Conservation (phyloP, 2,888 invertebrate species). For the Drosophila pullipes region DNA sequence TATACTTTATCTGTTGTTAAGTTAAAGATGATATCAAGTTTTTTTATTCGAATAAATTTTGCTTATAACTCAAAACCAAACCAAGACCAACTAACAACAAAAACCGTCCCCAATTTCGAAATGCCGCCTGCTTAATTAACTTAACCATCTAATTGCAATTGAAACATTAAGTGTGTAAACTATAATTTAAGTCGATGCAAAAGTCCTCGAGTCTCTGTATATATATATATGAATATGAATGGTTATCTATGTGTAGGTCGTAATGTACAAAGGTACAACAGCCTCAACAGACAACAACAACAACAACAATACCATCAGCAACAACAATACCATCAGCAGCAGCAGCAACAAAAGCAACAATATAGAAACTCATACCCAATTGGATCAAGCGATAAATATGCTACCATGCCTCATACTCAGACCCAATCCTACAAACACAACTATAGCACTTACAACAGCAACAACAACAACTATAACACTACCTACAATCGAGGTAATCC, state of each 20-base stretch:
- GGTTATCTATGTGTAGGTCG: constrained; percentile 67
- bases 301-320: constrained; percentile 50
- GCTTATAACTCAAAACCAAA: constrained; percentile 21
- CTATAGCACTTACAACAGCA: constrained; percentile 10
- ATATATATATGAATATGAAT: constrained; percentile 23
- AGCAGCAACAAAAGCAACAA: constrained; percentile 78
- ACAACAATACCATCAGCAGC: constrained; percentile 58
- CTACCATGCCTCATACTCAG: constrained; percentile 58
- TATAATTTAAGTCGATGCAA: background rate
- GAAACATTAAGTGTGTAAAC: background rate
- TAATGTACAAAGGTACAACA: constrained; percentile 70
- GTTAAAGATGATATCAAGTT: constrained; percentile 29
- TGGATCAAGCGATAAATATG: constrained; percentile 79
- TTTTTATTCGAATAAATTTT: constrained; percentile 40
- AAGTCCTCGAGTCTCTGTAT: constrained; percentile 9
- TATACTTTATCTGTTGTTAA: constrained; percentile 37
- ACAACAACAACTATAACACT: constrained; percentile 44
- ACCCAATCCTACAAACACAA: constrained; percentile 63
- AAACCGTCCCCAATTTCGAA: background rate
- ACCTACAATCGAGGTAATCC: constrained; percentile 76
- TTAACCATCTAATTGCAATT: background rate
- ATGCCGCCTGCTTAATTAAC: constrained; percentile 15
- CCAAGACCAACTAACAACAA: constrained; percentile 8
- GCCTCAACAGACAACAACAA: constrained; percentile 67
- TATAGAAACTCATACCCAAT: constrained; percentile 82